phyloP scores from a whole-genome alignment of 2,113 vertebrate genomes.

The Salvelinus alpinus region DNA sequence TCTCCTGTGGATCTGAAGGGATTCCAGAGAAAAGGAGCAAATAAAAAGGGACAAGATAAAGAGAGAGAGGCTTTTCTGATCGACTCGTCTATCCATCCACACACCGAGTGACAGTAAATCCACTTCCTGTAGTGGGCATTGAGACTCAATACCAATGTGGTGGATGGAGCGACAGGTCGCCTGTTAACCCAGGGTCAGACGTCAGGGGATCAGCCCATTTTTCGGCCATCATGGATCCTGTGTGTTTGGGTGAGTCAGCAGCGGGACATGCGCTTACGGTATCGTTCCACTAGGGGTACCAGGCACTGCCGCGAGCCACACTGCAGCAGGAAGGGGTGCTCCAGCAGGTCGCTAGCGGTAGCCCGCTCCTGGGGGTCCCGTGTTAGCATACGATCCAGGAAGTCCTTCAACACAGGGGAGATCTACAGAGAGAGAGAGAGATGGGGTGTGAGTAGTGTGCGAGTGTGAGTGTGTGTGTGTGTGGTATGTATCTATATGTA shows the following conservation, averaged over 20 bases:
- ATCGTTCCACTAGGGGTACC: constrained; percentile 86
- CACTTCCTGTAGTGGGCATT: no score
- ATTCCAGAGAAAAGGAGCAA: no score
- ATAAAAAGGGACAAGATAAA: no score
- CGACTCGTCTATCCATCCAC: no score
- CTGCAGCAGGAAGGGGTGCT: constrained; percentile 90
- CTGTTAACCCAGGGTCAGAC: no score
- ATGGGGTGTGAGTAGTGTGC: neutral
- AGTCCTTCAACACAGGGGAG: constrained; percentile 88
- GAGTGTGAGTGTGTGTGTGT: neutral
- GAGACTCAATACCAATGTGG: no score
- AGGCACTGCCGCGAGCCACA: constrained; percentile 81
- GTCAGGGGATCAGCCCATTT: neutral
- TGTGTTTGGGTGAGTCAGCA: constrained; percentile 44
- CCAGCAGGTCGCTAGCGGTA: constrained; percentile 80
- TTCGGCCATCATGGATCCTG: no score
- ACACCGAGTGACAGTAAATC: no score
- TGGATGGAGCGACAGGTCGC: no score
- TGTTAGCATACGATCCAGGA: constrained; percentile 86
- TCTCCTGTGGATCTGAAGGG: no score
- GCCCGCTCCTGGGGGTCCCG: constrained; percentile 79
- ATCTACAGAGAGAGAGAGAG: constrained; percentile 67
- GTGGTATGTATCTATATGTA: constrained; percentile 3
- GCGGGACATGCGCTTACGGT: constrained; percentile 77
- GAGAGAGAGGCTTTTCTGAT: no score